A percentile compares a stretch with the other conserved stretches of the same genome.
phyloP scores from a whole-genome alignment of 30 jellyfish, hydroid and myxozoan genomes.

The Turritopsis dohrnii region DNA sequence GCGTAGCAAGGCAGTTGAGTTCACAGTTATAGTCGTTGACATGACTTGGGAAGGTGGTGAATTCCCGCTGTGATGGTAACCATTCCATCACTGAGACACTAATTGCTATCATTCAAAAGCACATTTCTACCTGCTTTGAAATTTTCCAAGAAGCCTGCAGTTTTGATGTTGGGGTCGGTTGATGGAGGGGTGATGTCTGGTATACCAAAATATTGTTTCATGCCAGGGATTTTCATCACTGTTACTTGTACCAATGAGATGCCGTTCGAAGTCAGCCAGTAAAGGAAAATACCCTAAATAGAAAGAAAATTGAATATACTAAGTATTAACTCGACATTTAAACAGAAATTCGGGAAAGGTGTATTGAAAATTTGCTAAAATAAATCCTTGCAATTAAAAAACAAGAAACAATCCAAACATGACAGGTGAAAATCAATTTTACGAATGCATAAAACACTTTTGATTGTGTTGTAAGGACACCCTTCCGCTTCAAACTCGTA shows the following conservation, averaged over 20 bases:
- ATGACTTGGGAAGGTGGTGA: too few species aligned
- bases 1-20: slow-evolving; percentile 4
- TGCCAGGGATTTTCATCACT: slow-evolving; percentile 48
- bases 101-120: background rate
- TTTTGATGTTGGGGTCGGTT: slow-evolving; percentile 23
- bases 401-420: too few species aligned
- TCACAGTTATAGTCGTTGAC: background rate
- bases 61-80: background rate
- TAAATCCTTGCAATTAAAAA: too few species aligned
- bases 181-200: slow-evolving; percentile 51
- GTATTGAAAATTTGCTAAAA: too few species aligned
- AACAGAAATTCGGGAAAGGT: too few species aligned
- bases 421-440: too few species aligned
- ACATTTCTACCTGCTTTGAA: slow-evolving; percentile 91
- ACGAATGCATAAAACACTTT: too few species aligned
- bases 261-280: slow-evolving; percentile 83
- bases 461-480: too few species aligned
- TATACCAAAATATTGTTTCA: slow-evolving; percentile 43
- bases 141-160: slow-evolving; percentile 65
- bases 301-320: too few species aligned
- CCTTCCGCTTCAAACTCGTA: too few species aligned
- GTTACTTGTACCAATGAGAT: slow-evolving; percentile 71
- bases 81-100: background rate
- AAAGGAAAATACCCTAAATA: slow-evolving; percentile 69
- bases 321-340: too few species aligned